These are phyloP conservation scores for Choloepus hoffmanni DNA, from an alignment of 2,113 vertebrate species.

Conservation along the genomic window DNA sequence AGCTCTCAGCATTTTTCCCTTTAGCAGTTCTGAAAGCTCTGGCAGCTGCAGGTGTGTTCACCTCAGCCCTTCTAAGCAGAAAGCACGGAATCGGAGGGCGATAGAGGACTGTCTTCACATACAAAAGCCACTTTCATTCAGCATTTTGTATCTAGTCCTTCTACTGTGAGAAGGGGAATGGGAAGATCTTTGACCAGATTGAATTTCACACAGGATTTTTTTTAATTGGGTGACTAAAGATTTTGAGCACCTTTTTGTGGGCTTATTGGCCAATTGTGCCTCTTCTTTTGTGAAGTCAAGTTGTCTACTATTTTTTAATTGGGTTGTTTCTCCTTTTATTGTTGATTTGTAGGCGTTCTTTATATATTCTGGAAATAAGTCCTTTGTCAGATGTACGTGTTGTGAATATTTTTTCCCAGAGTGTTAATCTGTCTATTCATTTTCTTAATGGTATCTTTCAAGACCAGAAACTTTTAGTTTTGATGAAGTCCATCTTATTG, in stretches of 20 bases:
- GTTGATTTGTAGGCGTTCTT: background rate
- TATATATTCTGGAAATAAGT: background rate
- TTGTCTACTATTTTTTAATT: background rate
- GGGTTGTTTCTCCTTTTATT: background rate
- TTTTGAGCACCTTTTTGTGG: background rate
- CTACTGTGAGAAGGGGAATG: background rate
- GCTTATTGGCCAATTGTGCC: background rate
- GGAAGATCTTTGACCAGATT: background rate
- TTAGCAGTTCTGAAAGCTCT: background rate
- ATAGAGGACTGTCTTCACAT: constrained; percentile 1
- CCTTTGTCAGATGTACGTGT: background rate
- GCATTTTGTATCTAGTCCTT: background rate
- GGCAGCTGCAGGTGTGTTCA: background rate
- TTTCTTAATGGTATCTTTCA: background rate
- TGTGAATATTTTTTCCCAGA: background rate
- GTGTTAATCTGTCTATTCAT: background rate
- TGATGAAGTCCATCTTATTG: background rate
- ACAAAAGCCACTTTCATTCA: background rate
- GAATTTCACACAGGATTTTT: background rate
- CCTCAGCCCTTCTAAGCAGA: background rate
- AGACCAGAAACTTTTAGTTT: background rate
- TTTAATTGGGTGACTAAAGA: background rate
- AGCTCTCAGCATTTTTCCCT: background rate
- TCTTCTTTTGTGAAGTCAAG: constrained; percentile 18
- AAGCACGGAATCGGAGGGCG: background rate